Evolutionary conservation across 1,140 invertebrate species (phyloP), one percentile per base, ranked within the genome.

Genomic region (Psix sp.): DNA sequence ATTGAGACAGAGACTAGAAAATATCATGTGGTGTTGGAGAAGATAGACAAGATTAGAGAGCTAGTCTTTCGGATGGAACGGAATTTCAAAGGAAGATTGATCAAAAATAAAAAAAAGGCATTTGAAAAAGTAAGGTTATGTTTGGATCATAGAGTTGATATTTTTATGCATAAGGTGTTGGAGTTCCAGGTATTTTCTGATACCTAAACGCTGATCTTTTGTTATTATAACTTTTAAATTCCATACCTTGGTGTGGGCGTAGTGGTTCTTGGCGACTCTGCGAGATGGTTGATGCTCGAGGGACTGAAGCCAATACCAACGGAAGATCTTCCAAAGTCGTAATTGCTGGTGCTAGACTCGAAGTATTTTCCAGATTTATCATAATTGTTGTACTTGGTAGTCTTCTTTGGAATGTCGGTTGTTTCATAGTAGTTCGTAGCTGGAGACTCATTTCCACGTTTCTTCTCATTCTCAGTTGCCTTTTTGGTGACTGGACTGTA

Each of bases 261-360:
- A 1, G 86, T 86, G 0, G 82, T 75, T 31, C 79, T 81, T 1
- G 84, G 76, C 5, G 81, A 81, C n/a, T 86, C 86, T 2, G 86
- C 86, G n/a, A 87, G 74, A 43, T 84, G 80, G 33, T 87, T 87
- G 15, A 87, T 83, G 15, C 86, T 87, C 0, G 86, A 81, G 4
- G 86, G 86, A 51, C 85, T 87, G 51, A 87, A 86, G n/a, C 85
- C 86, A 59, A 85, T 83, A 0, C 77, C 86, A 4, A 74, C 21
- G 5, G 84, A 81, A 1, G 86, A 81, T 63, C 78, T 82, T 0
- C 68, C 75, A 20, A 82, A 63, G 7, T 86, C 82, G 9, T 83
- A 86, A 20, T 56, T 82, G 6, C 45, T 59, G 0, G 84, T 86
- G 24, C 83, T 87, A 7, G 66, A 80, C 11, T 86, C 84, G 3